A percentile compares a stretch with the other conserved stretches of the same genome.
Conservation (phyloP, 2,113 vertebrate genomes). For the Coregonus clupeaformis region DNA sequence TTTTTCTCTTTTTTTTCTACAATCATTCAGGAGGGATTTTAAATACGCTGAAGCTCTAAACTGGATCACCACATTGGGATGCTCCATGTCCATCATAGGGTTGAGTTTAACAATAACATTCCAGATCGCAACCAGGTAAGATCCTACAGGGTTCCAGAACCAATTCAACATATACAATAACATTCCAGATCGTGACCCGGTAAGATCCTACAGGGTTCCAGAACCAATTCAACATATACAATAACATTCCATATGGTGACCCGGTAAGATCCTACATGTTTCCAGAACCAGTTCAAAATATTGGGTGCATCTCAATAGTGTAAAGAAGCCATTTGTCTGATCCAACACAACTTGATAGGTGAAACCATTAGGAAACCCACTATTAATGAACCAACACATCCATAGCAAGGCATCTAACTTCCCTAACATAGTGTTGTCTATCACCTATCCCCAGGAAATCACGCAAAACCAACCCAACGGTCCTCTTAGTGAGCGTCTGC, state of each 20-base stretch:
- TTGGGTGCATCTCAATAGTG: background rate
- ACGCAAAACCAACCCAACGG: background rate
- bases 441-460: background rate
- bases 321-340: background rate
- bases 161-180: too few species aligned
- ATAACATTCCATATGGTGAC: background rate
- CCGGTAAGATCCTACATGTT: too few species aligned
- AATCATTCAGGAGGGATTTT: conserved; percentile 50
- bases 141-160: too few species aligned
- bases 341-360: too few species aligned
- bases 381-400: too few species aligned
- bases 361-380: too few species aligned
- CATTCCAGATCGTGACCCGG: conserved; percentile 31
- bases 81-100: conserved; percentile 52
- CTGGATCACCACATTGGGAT: conserved; percentile 49
- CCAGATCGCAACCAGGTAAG: too few species aligned
- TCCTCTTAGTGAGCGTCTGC: conserved; percentile 60
- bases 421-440: background rate
- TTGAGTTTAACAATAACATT: conserved; percentile 53
- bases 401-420: too few species aligned
- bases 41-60: conserved; percentile 41
- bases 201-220: too few species aligned
- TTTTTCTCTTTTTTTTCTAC: conserved; percentile 13
- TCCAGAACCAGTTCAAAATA: background rate
- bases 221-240: too few species aligned